Evolutionary conservation across 2,888 invertebrate species (phyloP).

Genomic region (Kuschelorhynchus macadamiae): DNA sequence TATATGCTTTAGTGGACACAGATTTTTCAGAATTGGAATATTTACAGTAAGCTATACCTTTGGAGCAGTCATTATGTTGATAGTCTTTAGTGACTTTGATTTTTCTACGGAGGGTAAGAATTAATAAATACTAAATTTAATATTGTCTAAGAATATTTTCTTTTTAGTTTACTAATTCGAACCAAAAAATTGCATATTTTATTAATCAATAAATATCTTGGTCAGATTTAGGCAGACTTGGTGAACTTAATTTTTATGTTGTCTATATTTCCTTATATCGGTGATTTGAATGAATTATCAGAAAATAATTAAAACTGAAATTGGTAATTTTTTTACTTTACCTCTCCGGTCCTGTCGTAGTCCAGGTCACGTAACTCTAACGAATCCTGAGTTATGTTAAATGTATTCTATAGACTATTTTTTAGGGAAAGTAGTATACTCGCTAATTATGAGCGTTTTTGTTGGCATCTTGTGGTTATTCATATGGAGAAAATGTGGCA

Average conservation of each 20-base stretch:
- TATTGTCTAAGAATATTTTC: not conserved
- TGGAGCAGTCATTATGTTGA: conserved; percentile 64
- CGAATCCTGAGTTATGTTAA: too few relatives aligned
- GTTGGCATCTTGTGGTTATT: conserved; percentile 73
- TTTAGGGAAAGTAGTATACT: conserved; percentile 27
- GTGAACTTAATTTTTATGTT: too few relatives aligned
- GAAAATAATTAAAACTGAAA: too few relatives aligned
- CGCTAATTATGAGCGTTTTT: conserved; percentile 7
- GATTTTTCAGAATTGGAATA: conserved; percentile 75
- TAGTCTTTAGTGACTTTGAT: conserved; percentile 10
- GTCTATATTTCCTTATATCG: too few relatives aligned
- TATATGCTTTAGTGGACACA: conserved; percentile 76
- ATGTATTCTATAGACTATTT: too few relatives aligned
- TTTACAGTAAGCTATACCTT: conserved; percentile 74
- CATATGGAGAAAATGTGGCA: conserved; percentile 76
- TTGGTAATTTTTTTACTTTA: too few relatives aligned
- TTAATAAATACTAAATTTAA: not conserved
- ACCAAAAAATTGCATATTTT: too few relatives aligned
- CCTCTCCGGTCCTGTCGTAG: too few relatives aligned
- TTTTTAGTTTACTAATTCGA: not conserved
- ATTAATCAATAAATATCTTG: not conserved
- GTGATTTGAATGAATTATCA: too few relatives aligned
- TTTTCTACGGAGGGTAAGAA: conserved; percentile 57
- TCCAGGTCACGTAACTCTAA: too few relatives aligned
- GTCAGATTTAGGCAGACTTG: too few relatives aligned